Conservation (phyloP, 2,113 vertebrate species). For the Osmerus mordax region DNA sequence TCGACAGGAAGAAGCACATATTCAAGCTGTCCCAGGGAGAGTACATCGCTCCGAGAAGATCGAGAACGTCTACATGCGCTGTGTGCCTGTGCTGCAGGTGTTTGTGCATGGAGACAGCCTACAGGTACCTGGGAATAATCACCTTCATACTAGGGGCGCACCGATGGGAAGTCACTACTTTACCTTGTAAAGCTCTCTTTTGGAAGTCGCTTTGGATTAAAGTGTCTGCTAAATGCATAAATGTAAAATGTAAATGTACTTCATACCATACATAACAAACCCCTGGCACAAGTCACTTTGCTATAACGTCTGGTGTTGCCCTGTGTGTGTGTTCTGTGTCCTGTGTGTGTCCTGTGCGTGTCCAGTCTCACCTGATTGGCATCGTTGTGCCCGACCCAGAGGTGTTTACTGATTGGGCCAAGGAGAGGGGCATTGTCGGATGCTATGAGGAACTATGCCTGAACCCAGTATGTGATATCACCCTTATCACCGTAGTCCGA, state of each 20-base stretch:
- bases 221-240: too few species aligned
- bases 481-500: not conserved
- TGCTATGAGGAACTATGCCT: constrained; percentile 73
- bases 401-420: constrained; percentile 71
- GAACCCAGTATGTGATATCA: constrained; percentile 63
- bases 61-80: constrained; percentile 74
- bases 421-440: constrained; percentile 66
- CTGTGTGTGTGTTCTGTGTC: not conserved
- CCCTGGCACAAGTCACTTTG: too few species aligned
- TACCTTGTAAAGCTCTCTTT: too few species aligned
- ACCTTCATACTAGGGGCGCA: not conserved
- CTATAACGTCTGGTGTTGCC: not conserved
- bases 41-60: constrained; percentile 78
- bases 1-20: constrained; percentile 79
- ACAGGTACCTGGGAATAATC: constrained; percentile 53
- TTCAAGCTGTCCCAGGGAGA: constrained; percentile 78
- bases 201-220: too few species aligned
- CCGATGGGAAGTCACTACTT: too few species aligned
- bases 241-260: too few species aligned
- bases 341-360: not conserved
- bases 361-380: constrained; percentile 69
- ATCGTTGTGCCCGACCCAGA: constrained; percentile 75
- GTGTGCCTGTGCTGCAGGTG: constrained; percentile 71
- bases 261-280: too few species aligned
- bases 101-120: constrained; percentile 78